A percentile compares a stretch with the other conserved stretches of the same genome.
phyloP scores from a whole-genome alignment of 2,113 vertebrate genomes.

The Procavia capensis region DNA sequence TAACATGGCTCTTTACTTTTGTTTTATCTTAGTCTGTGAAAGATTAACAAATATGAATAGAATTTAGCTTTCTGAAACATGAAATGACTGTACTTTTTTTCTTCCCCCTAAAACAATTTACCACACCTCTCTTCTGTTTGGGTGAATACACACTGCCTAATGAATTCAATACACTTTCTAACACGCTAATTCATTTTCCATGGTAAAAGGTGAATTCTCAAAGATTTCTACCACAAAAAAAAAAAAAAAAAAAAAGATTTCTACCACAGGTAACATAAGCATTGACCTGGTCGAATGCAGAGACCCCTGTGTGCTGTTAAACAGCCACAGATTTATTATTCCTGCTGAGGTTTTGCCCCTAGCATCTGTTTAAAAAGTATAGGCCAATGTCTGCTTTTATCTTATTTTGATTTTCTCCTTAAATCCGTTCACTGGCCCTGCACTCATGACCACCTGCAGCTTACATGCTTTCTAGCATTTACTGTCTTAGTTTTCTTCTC shows the following conservation, averaged over 20 bases:
- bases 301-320: slow-evolving; percentile 68
- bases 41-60: background rate
- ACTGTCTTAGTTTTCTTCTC: slow-evolving; percentile 82
- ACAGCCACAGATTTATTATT: slow-evolving; percentile 75
- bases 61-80: slow-evolving; percentile 30
- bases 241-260: too few relatives aligned
- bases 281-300: slow-evolving; percentile 71
- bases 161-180: slow-evolving; percentile 76
- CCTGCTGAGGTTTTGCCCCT: slow-evolving; percentile 72
- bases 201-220: slow-evolving; percentile 78
- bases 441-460: slow-evolving; percentile 67
- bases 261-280: slow-evolving; percentile 79
- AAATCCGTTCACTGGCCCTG: slow-evolving; percentile 63
- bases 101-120: slow-evolving; percentile 6
- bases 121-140: slow-evolving; percentile 53
- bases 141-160: slow-evolving; percentile 47
- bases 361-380: slow-evolving; percentile 80
- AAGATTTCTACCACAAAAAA: slow-evolving; percentile 75
- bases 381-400: slow-evolving; percentile 78
- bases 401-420: slow-evolving; percentile 84
- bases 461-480: slow-evolving; percentile 77
- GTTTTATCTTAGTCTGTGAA: background rate
- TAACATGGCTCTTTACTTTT: background rate
- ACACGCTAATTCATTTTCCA: slow-evolving; percentile 76
- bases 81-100: background rate